Conservation (phyloP, 2,888 invertebrate species). For the Cephus rjabovi region DNA sequence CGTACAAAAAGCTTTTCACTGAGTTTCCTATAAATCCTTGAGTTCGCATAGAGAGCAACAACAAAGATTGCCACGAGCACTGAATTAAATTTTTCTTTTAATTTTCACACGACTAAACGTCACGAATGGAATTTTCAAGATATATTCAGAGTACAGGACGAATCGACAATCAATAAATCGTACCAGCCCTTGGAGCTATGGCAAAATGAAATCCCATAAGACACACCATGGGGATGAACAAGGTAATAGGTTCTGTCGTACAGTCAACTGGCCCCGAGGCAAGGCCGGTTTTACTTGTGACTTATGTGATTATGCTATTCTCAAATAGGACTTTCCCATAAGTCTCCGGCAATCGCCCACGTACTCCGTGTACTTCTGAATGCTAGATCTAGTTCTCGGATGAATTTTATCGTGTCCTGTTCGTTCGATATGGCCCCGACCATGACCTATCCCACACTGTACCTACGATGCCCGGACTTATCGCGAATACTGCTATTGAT, state of each 20-base stretch:
- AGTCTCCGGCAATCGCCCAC: not conserved
- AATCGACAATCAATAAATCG: no score
- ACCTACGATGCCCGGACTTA: no score
- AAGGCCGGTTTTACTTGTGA: not conserved
- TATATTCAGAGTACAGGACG: no score
- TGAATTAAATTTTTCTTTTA: no score
- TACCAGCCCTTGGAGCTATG: no score
- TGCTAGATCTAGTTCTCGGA: not conserved
- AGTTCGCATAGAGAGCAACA: no score
- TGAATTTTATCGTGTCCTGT: not conserved
- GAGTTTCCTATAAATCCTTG: no score
- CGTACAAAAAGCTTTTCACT: no score
- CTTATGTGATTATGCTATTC: not conserved
- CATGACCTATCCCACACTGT: not conserved
- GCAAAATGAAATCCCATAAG: not conserved
- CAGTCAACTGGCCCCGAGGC: not conserved
- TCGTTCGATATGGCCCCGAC: not conserved
- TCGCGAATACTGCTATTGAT: no score
- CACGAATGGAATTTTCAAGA: no score
- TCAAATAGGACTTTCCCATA: slow-evolving; percentile 4
- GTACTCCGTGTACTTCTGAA: not conserved
- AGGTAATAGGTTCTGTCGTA: not conserved
- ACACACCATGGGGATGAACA: not conserved
- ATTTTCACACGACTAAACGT: no score
- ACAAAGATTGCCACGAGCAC: no score